Evolutionary conservation across 2,888 invertebrate genomes (phyloP), one percentile per base, ranked within the genome.

Genomic region (Schrankia costaestrigalis): DNA sequence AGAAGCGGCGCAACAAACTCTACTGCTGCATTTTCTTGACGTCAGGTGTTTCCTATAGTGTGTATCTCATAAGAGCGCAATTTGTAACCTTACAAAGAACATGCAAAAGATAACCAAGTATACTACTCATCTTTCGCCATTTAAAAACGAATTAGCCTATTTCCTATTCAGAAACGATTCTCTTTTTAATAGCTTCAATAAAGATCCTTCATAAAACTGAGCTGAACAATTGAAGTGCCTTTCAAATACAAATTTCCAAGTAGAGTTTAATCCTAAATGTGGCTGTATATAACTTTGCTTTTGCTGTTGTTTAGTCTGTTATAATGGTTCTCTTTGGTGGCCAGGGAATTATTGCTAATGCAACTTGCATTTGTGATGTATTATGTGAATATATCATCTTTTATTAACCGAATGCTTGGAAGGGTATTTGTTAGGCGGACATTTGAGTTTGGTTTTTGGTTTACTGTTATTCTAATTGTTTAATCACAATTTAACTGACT

Each of bases 321-420:
- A 74, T 79, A 79, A 80, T 79, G 73, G 76, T 55, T 63, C 70
- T 71, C 65, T 70, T 70, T 67, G 64, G 70, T 56, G 64, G 66
- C 59, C 60, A 56, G 71, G 70, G 71, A 74, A 60, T 71, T 72
- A 71, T 62, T 64, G 63, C 66, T 76, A 71, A 77, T 74, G 74
- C 69, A 68, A 63, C 56, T 63, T 63, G 61, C 62, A 55, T 47
- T 44, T 14, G 30, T 50, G 40, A 54, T 41, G 50, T 45, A 46
- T 56, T 52, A 52, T 44, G 35, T 31, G 54, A 54, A 56, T 59
- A 43, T 46, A 49, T 56, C 35, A 56, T 51, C 35, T 56, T 35
- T 51, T 56, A 51, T 41, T 56, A 46, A 56, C 35, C 23, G 28
- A 41, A 41, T 46, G 15, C 29, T 34, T 35, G 27, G 23, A 21